Base-by-base conservation (phyloP, 2,888 invertebrate genomes). In the Spodoptera picta region DNA sequence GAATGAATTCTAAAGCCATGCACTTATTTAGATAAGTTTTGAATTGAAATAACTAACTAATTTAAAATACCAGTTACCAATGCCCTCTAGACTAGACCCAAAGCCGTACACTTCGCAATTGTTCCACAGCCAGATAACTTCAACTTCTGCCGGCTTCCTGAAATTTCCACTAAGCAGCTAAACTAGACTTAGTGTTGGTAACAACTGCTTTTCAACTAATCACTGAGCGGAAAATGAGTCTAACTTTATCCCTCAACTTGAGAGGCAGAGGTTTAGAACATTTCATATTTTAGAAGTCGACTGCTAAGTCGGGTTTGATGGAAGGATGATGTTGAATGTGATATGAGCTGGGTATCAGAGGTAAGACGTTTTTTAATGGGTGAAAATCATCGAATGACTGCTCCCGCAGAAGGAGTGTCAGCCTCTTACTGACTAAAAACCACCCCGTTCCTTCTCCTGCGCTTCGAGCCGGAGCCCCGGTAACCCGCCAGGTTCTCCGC, bases 201-300 rank as follows among this genome's bases (percentile, higher is more conserved):
- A 54, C 50, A 51, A 62, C 54, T 53, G 59, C 23, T 68, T 45
- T 19, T 11, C 11, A 69, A 67, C 63, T 61, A 63, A 63, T 52
- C 42, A 49, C 48, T 9, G n/a, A 45, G 31, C 45, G 47, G 27
- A 52, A 52, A 63, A 63, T 36, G 19, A 51, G 41, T 9, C 19
- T 53, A 57, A 62, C 46, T 54, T 61, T 54, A 47, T 42, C 27
- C 24, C 43, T 41, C 63, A 44, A 49, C 19, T 64, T n/a, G 11
- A 27, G 27, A 50, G 10, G n/a, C 42, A 41, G 11, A 14, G 11
- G 36, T 14, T 41, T 23, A n/a, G 7, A 46, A 19, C 23, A 42
- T 57, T 24, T 42, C 10, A n/a, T 24, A 47, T 24, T 24, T 45
- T 23, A 36, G 31, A 31, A 66, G 24, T 12, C 5, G 23, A n/a